A percentile compares a stretch with the other conserved stretches of the same genome.
These are phyloP conservation scores for Peucedramus taeniatus DNA, from an alignment of 2,113 vertebrate species.

Conservation along the genomic window DNA sequence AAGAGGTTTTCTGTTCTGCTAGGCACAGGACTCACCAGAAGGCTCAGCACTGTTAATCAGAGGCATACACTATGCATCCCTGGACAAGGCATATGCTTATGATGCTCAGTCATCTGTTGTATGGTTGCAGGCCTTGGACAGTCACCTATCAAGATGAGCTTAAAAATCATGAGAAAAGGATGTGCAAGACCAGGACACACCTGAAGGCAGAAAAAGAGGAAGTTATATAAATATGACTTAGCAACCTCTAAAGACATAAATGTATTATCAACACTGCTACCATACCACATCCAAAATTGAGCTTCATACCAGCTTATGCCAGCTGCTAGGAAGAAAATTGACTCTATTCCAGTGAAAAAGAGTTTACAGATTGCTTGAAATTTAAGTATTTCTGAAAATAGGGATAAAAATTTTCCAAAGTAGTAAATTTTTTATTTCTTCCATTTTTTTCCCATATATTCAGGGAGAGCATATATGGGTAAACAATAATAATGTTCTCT, in stretches of 20 bases:
- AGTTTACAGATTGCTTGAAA: not conserved
- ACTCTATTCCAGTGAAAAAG: not conserved
- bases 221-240: accelerated
- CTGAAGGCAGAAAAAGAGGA: not conserved
- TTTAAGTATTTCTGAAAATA: not conserved
- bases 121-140: not conserved
- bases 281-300: not conserved
- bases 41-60: not conserved
- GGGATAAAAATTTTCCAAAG: not conserved
- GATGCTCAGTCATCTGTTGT: not conserved
- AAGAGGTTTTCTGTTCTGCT: not conserved
- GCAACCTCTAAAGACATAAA: not conserved
- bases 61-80: no score
- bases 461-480: not conserved
- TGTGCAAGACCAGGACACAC: not conserved
- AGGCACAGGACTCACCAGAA: not conserved
- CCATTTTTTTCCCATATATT: not conserved
- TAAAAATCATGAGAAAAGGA: not conserved
- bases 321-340: not conserved
- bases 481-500: not conserved
- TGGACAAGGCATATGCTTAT: not conserved
- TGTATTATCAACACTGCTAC: not conserved
- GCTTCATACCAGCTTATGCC: not conserved
- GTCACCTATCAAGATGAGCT: not conserved
- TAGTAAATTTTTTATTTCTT: not conserved